A percentile compares a stretch with the other conserved stretches of the same genome.
Evolutionary conservation across 2,797 vertebrate genomes (phyloP).

Genomic region (Enteromius treurensis): DNA sequence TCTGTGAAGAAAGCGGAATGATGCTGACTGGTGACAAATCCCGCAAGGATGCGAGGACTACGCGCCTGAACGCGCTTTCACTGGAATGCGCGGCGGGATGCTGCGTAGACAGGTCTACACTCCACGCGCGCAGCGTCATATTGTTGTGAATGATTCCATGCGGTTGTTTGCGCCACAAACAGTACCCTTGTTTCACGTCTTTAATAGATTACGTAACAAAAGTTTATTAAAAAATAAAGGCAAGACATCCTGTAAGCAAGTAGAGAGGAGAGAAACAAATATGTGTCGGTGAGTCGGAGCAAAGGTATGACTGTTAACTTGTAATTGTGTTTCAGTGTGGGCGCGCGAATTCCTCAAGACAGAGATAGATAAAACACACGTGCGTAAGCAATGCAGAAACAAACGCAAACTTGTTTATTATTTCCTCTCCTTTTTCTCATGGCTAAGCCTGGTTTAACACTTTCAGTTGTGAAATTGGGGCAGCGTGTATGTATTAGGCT

Average conservation of each 20-base stretch:
- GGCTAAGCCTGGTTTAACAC: background rate
- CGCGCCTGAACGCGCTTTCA: constrained; percentile 31
- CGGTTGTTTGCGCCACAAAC: background rate
- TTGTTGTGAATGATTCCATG: constrained; percentile 7
- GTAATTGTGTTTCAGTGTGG: background rate
- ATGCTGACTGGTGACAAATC: constrained; percentile 21
- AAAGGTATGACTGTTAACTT: background rate
- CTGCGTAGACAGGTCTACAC: constrained; percentile 24
- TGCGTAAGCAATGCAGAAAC: background rate
- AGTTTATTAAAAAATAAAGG: background rate
- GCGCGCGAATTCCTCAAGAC: background rate
- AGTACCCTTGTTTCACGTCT: background rate
- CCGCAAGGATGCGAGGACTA: constrained; percentile 20
- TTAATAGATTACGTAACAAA: background rate
- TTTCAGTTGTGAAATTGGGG: background rate
- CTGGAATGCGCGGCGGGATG: constrained; percentile 43
- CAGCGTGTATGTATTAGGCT: background rate
- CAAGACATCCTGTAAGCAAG: background rate
- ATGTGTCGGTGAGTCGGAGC: too few species aligned
- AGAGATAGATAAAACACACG: too few species aligned
- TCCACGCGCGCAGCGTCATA: background rate
- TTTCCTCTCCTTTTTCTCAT: background rate
- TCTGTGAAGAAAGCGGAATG: background rate
- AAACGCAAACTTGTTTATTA: background rate
- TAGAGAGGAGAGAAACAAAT: background rate